phyloP scores from a whole-genome alignment of 2,797 vertebrate species.

The Phataginus tricuspis region DNA sequence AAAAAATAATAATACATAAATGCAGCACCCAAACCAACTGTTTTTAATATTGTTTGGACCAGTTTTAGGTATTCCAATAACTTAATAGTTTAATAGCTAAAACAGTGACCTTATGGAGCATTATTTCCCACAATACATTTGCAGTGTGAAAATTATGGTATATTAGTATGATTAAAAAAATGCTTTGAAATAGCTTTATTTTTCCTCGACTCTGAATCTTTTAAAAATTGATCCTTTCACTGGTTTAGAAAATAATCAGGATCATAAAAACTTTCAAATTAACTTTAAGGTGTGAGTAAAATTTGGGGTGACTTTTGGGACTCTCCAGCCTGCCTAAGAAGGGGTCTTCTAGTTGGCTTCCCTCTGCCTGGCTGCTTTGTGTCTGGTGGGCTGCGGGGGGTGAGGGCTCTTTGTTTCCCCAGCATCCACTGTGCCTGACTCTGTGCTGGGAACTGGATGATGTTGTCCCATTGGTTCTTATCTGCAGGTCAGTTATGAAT shows the following conservation, averaged over 20 bases:
- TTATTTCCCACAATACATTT: background rate
- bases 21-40: background rate
- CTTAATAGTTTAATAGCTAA: slow-evolving; percentile 1
- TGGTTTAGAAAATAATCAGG: slow-evolving; percentile 14
- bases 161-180: background rate
- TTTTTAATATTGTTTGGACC: background rate
- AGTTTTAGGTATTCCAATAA: background rate
- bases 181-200: slow-evolving; percentile 17
- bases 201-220: background rate
- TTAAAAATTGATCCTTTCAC: background rate
- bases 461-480: background rate
- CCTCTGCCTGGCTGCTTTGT: background rate
- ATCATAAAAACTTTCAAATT: slow-evolving; percentile 42
- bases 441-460: background rate
- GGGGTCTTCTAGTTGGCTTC: background rate
- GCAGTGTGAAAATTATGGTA: background rate
- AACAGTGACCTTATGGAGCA: background rate
- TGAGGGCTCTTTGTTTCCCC: background rate
- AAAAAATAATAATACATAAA: background rate
- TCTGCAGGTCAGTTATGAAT: slow-evolving; percentile 17
- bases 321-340: background rate
- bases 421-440: background rate
- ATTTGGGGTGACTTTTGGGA: background rate
- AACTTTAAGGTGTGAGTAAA: background rate
- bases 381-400: background rate